Percentiles rank a stretch among this genome's conserved stretches.
Conservation (phyloP, 2,888 invertebrate genomes). For the Hirtodrosophila alboralis region DNA sequence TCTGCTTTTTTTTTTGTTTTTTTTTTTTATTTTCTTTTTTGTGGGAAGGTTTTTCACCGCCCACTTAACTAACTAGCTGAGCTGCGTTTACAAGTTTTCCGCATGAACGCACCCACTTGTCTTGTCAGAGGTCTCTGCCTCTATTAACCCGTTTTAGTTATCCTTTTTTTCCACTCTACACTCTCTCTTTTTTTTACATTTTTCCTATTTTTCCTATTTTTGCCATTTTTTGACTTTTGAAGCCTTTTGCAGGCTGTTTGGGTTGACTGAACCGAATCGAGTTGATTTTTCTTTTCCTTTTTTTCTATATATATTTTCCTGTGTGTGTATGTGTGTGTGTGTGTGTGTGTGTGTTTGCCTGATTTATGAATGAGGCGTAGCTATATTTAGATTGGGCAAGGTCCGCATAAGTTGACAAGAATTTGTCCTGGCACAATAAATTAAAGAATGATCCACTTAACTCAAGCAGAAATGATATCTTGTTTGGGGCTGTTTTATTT, state of each 20-base stretch:
- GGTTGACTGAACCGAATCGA: constrained; percentile 52
- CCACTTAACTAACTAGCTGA: constrained; percentile 76
- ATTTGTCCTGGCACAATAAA: constrained; percentile 38
- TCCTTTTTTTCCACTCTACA: constrained; percentile 9
- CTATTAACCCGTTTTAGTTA: constrained; percentile 71
- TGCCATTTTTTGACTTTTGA: constrained; percentile 59
- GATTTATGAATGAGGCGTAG: constrained; percentile 51
- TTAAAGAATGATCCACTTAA: constrained; percentile 35
- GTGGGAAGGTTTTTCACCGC: constrained; percentile 34
- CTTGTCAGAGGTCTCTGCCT: constrained; percentile 66
- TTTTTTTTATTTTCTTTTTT: background rate
- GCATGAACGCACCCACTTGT: constrained; percentile 78
- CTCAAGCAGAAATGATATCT: constrained; percentile 24
- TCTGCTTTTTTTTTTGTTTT: constrained; percentile 23
- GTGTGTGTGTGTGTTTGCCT: constrained; percentile 37
- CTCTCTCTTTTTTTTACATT: constrained; percentile 6
- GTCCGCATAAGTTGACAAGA: constrained; percentile 39
- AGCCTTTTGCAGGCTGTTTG: constrained; percentile 55
- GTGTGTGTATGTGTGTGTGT: constrained; percentile 11
- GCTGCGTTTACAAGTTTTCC: constrained; percentile 76
- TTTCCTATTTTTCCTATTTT: constrained; percentile 30
- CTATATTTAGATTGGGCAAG: constrained; percentile 49
- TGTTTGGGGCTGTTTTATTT: too few relatives aligned
- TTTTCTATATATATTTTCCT: background rate
- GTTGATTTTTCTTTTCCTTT: constrained; percentile 22